phyloP scores from a whole-genome alignment of 2,888 invertebrate species.

The Sinodicranocentrus sp. region DNA sequence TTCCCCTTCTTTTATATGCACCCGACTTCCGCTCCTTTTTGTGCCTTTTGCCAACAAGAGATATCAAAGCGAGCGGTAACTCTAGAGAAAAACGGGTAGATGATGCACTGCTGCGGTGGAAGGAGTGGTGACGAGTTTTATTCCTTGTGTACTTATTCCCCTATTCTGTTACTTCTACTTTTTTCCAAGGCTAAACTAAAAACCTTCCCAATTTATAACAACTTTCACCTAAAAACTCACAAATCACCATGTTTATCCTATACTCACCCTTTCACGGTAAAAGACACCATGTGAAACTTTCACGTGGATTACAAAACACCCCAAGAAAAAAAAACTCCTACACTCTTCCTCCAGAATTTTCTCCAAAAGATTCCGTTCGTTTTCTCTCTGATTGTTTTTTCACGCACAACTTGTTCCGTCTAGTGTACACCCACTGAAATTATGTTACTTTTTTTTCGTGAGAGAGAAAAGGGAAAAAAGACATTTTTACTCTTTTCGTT shows the following conservation, averaged over 20 bases:
- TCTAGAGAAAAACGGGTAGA: neutral
- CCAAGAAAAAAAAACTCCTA: too few relatives aligned
- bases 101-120: neutral
- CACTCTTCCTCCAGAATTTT: too few relatives aligned
- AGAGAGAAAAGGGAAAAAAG: too few relatives aligned
- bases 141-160: too few relatives aligned
- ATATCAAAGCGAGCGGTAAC: conserved; percentile 1
- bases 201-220: conserved; percentile 26
- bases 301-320: neutral
- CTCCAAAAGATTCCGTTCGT: neutral
- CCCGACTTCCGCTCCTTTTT: neutral
- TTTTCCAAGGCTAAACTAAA: neutral
- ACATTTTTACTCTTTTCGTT: too few relatives aligned
- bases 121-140: too few relatives aligned
- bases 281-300: neutral
- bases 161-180: too few relatives aligned
- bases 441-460: conserved; percentile 42
- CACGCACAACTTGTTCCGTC: conserved; percentile 54
- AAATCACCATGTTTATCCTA: conserved; percentile 10
- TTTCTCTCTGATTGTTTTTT: conserved; percentile 61
- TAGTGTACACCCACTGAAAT: conserved; percentile 25
- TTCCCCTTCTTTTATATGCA: conserved; percentile 16
- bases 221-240: conserved; percentile 30
- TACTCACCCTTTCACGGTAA: neutral
- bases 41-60: neutral